These are phyloP conservation scores for Antennarius striatus DNA, from an alignment of 2,113 vertebrate species.

Conservation along the genomic window DNA sequence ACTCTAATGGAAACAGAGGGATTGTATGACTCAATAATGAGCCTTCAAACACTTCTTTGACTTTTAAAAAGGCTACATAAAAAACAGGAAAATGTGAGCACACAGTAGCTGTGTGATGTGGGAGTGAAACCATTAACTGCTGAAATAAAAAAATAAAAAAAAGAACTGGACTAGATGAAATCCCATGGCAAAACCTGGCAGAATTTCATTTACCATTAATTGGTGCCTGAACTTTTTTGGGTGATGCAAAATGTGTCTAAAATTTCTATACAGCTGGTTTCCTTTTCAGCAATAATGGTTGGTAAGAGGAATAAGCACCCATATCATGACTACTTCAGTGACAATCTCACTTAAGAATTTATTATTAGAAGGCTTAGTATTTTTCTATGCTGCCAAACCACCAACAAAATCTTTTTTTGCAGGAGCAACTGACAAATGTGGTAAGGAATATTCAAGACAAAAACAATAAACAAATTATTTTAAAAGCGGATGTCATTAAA, in stretches of 20 bases:
- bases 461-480: not conserved
- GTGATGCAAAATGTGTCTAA: conserved; percentile 20
- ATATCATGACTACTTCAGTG: not conserved
- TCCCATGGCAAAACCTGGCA: conserved; percentile 40
- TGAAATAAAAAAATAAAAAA: conserved; percentile 9
- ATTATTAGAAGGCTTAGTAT: conserved; percentile 40
- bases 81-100: not conserved
- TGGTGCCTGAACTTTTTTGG: conserved; percentile 48
- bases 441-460: not conserved
- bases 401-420: not conserved
- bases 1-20: conserved; percentile 17
- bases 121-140: conserved; percentile 25
- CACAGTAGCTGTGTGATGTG: conserved; percentile 4
- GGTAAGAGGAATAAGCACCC: conserved; percentile 26
- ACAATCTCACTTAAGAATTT: conserved; percentile 5
- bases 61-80: not conserved
- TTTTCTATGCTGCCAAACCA: not conserved
- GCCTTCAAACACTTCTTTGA: not conserved
- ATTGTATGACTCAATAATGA: conserved; percentile 1
- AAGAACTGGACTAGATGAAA: conserved; percentile 21
- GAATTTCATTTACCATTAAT: conserved; percentile 38
- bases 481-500: not conserved
- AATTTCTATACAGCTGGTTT: conserved; percentile 40
- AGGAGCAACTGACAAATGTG: too few relatives aligned
- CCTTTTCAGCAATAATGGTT: conserved; percentile 23